phyloP scores from a whole-genome alignment of 37 sponge, comb jelly and placozoan species.

The Geodia barretti region DNA sequence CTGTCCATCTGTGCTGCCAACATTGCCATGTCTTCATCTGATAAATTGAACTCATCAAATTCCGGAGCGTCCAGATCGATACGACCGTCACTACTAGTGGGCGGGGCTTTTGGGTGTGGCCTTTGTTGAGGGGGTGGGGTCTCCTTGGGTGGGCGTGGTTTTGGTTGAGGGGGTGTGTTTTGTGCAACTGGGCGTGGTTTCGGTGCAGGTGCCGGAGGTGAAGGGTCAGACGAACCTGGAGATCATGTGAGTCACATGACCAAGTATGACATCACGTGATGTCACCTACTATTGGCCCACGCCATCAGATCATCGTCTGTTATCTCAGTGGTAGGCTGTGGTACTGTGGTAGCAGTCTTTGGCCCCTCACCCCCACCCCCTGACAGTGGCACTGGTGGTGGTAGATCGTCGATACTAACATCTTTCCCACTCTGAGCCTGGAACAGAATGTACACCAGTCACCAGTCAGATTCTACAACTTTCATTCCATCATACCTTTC shows the following conservation, averaged over 20 bases:
- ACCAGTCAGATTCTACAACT: background rate
- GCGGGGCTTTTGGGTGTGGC: conserved; percentile 6
- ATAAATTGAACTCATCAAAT: conserved; percentile 49
- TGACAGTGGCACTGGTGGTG: conserved; percentile 19
- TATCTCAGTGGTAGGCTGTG: background rate
- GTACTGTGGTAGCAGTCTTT: background rate
- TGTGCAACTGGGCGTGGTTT: background rate
- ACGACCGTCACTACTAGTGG: background rate
- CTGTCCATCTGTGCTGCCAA: conserved; percentile 7
- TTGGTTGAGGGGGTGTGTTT: conserved; percentile 10
- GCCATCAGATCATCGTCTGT: background rate
- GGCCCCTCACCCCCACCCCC: background rate
- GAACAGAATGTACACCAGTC: background rate
- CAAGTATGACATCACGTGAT: background rate
- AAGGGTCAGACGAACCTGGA: background rate
- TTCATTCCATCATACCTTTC: background rate
- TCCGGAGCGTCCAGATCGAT: conserved; percentile 41
- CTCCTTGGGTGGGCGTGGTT: conserved; percentile 11
- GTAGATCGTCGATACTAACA: conserved; percentile 41
- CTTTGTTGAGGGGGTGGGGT: background rate
- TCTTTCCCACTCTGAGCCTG: conserved; percentile 11
- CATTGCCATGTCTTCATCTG: conserved; percentile 43
- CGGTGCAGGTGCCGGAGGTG: conserved; percentile 10
- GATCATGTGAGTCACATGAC: too few relatives aligned
- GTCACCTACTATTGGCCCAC: background rate